Conservation (phyloP, 2,888 invertebrate genomes). For the Biston betularia region DNA sequence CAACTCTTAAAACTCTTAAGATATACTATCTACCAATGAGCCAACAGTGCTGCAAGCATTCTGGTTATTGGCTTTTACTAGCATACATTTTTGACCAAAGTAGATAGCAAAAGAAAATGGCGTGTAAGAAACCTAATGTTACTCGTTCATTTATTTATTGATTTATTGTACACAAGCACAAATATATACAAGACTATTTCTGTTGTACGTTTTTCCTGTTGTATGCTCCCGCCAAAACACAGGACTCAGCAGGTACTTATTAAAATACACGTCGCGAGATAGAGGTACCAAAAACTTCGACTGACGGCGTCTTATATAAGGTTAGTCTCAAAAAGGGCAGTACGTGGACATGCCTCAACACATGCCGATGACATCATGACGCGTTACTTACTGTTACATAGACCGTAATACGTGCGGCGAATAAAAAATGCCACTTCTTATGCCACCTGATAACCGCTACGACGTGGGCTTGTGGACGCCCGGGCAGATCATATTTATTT, state of each 20-base stretch:
- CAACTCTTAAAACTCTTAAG: too few relatives aligned
- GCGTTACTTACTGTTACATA: constrained; percentile 76
- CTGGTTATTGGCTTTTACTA: too few relatives aligned
- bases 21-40: too few relatives aligned
- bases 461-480: constrained; percentile 18
- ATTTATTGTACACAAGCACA: too few relatives aligned
- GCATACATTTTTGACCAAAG: too few relatives aligned
- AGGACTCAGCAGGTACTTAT: not conserved
- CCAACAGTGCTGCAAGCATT: too few relatives aligned
- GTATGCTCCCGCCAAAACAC: too few relatives aligned
- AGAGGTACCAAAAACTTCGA: constrained; percentile 7
- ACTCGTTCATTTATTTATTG: too few relatives aligned
- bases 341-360: constrained; percentile 60
- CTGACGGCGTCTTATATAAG: constrained; percentile 56
- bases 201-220: too few relatives aligned
- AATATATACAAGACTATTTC: too few relatives aligned
- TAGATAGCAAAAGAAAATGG: too few relatives aligned
- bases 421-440: constrained; percentile 60
- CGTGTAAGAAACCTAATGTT: too few relatives aligned
- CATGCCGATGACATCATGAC: constrained; percentile 81
- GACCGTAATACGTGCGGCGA: constrained; percentile 70
- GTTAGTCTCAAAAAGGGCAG: constrained; percentile 62
- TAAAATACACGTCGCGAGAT: not conserved
- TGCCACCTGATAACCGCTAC: constrained; percentile 43
- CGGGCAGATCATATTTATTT: constrained; percentile 25